A percentile compares a stretch with the other conserved stretches of the same genome.
phyloP scores from a whole-genome alignment of 2,113 vertebrate genomes.

The Sterrhoptilus dennistouni region DNA sequence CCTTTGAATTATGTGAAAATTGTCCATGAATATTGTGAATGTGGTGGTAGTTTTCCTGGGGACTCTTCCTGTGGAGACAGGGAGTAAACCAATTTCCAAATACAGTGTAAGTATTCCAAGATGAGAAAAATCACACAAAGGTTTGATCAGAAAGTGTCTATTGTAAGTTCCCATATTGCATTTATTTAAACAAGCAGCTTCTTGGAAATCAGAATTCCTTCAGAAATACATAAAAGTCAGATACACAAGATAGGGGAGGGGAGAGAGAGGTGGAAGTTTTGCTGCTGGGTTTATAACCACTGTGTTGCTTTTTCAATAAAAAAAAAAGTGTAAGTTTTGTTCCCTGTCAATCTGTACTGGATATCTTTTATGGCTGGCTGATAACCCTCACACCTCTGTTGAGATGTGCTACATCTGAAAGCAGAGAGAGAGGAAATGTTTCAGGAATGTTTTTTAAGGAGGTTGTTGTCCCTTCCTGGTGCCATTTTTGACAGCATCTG shows the following conservation, averaged over 20 bases:
- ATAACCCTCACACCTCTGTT: neutral
- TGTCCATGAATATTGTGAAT: neutral
- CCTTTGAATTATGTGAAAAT: neutral
- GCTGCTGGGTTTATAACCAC: neutral
- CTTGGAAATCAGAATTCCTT: neutral
- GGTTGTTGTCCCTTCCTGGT: neutral
- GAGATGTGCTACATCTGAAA: neutral
- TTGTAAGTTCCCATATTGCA: neutral
- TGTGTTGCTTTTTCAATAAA: neutral
- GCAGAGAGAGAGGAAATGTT: neutral
- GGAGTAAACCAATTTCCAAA: neutral
- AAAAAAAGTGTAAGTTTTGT: neutral
- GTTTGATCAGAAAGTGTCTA: neutral
- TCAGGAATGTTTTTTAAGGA: neutral
- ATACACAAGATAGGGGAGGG: neutral
- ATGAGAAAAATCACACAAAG: neutral
- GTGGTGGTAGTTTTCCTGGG: neutral
- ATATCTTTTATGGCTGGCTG: neutral
- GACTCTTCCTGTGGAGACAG: neutral
- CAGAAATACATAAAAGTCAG: neutral
- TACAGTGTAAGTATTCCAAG: rapidly evolving
- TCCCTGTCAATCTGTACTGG: neutral
- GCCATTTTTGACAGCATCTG: neutral
- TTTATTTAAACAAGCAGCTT: neutral
- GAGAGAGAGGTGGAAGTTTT: neutral